Percentiles rank a stretch among this genome's conserved stretches.
These are phyloP conservation scores for Ditylenchus weischeri DNA, from an alignment of 2,888 invertebrate species.

Conservation along the genomic window DNA sequence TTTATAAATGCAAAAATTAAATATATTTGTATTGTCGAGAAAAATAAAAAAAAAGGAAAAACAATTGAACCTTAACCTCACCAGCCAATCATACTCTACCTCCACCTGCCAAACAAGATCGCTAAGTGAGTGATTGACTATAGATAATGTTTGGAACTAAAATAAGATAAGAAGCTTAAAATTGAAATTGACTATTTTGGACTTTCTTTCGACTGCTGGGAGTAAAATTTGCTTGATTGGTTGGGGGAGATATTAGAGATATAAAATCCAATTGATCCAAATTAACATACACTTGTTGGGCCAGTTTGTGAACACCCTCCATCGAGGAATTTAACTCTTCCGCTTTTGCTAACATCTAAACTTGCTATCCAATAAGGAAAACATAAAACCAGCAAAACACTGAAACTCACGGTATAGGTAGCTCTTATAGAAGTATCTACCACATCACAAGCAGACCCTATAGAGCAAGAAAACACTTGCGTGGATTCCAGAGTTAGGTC, in stretches of 20 bases:
- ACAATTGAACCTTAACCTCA: no score
- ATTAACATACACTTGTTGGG: conserved; percentile 45
- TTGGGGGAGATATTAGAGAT: no score
- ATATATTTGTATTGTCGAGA: background rate
- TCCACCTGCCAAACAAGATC: no score
- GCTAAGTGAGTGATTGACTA: no score
- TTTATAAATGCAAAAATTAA: background rate
- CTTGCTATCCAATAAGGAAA: background rate
- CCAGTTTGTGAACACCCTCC: conserved; percentile 43
- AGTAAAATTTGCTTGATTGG: no score
- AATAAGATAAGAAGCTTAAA: no score
- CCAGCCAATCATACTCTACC: no score
- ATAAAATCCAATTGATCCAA: no score
- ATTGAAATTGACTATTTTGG: no score
- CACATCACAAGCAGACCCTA: conserved; percentile 48
- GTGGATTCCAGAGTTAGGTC: conserved; percentile 52
- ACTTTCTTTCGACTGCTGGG: no score
- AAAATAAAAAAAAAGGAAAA: background rate
- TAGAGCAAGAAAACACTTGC: conserved; percentile 45
- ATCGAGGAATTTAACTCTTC: conserved; percentile 53
- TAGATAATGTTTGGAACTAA: no score
- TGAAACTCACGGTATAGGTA: conserved; percentile 47
- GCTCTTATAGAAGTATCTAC: conserved; percentile 51
- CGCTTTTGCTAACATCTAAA: conserved; percentile 54
- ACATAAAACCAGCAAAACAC: background rate